phyloP scores from a whole-genome alignment of 1,140 invertebrate species.

The Spodoptera litura region DNA sequence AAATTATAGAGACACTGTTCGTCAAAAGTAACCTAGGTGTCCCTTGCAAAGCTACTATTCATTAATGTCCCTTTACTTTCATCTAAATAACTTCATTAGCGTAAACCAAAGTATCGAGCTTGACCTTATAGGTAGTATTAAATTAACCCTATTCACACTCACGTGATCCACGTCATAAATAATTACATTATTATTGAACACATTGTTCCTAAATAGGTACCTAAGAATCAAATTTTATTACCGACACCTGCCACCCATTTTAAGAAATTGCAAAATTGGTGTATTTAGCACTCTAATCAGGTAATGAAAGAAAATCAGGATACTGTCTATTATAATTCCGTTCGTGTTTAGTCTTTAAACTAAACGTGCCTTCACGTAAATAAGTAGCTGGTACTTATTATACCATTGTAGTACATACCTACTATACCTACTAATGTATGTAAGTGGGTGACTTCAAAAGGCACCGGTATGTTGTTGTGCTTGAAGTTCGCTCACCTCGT shows the following conservation, averaged over 20 bases:
- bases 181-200: background rate
- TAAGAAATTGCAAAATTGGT: background rate
- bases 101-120: no score
- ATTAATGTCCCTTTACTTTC: no score
- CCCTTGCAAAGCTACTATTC: no score
- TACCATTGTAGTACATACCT: constrained; percentile 16
- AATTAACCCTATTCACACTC: background rate
- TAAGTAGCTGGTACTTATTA: constrained; percentile 16
- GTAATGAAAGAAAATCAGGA: constrained; percentile 8
- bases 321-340: constrained; percentile 8
- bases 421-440: constrained; percentile 14
- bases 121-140: no score
- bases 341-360: constrained; percentile 1
- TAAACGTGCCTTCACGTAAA: background rate
- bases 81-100: no score
- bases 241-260: background rate
- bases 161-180: no score
- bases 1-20: no score
- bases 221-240: no score
- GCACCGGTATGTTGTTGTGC: background rate
- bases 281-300: constrained; percentile 2
- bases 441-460: constrained; percentile 29
- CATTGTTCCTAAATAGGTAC: background rate
- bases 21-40: no score
- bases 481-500: constrained; percentile 6